phyloP scores from a whole-genome alignment of 2,113 vertebrate species.

The Thermophis baileyi region DNA sequence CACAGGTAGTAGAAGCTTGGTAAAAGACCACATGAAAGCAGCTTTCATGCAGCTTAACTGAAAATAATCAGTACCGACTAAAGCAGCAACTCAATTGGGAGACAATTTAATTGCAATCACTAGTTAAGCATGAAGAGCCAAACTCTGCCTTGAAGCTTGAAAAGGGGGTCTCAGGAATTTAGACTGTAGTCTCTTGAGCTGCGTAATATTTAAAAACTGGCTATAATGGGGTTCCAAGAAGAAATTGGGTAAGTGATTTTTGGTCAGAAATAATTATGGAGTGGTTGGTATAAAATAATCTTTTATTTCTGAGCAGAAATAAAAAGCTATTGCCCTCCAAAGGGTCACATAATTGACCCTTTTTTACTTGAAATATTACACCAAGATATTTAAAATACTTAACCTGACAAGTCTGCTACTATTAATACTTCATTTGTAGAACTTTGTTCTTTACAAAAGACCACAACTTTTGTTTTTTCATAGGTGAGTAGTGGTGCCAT shows the following conservation, averaged over 20 bases:
- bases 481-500: not conserved
- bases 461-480: not conserved
- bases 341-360: not conserved
- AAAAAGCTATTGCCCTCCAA: not conserved
- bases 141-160: not conserved
- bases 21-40: not conserved
- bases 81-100: not conserved
- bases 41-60: not conserved
- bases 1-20: not conserved
- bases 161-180: not conserved
- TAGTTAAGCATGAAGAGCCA: not conserved
- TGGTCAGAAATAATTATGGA: not conserved
- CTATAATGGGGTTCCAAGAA: not conserved
- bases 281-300: not conserved
- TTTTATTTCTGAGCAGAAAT: not conserved
- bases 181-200: not conserved
- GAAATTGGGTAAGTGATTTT: not conserved
- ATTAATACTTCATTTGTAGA: not conserved
- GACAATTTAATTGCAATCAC: not conserved
- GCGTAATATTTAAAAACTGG: not conserved
- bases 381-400: not conserved
- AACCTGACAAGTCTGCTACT: not conserved
- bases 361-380: not conserved
- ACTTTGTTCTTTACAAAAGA: not conserved
- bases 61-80: not conserved